Conservation (phyloP, 2,113 vertebrate species). For the Rhynchopsitta pachyrhyncha region DNA sequence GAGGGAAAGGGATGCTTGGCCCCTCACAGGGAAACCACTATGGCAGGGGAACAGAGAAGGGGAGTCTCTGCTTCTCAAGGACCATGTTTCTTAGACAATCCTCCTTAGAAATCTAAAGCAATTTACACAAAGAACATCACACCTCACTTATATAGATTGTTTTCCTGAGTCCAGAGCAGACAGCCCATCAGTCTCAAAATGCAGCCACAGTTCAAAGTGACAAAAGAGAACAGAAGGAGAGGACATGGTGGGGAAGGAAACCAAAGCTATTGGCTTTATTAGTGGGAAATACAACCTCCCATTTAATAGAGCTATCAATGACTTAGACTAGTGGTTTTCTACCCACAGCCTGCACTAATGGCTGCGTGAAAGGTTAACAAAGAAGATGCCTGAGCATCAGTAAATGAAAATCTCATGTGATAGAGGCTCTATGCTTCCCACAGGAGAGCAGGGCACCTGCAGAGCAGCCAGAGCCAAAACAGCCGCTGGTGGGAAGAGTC, state of each 20-base stretch:
- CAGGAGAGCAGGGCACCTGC: background rate
- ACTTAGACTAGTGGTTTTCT: background rate
- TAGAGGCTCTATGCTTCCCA: background rate
- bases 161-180: background rate
- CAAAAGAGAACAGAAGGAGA: background rate
- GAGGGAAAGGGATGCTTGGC: background rate
- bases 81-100: background rate
- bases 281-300: background rate
- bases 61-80: background rate
- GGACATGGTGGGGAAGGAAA: rapidly evolving
- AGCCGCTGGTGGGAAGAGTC: background rate
- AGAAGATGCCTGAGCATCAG: background rate
- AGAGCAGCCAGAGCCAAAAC: background rate
- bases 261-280: background rate
- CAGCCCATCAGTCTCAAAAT: background rate
- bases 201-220: background rate
- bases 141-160: background rate
- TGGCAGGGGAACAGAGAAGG: background rate
- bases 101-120: background rate
- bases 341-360: background rate
- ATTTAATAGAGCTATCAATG: background rate
- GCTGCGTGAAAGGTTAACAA: background rate
- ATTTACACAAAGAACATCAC: background rate
- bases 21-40: rapidly evolving
- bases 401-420: background rate